Evolutionary conservation across 1,140 invertebrate genomes (phyloP).

Genomic region (Ylistrum balloti): DNA sequence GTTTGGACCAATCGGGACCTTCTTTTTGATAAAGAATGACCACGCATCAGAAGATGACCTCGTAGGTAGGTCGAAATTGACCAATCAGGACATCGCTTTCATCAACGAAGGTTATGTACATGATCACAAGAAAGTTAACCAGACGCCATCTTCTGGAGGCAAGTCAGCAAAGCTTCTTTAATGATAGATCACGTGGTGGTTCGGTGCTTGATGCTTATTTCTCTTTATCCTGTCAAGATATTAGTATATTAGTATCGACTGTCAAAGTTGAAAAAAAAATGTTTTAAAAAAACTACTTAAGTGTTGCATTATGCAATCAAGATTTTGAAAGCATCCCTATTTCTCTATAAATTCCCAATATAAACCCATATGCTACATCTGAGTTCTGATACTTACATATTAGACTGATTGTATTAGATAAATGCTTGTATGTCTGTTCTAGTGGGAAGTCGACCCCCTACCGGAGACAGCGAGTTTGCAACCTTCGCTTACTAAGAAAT

Average conservation of each 20-base stretch:
- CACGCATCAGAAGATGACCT: slow-evolving; percentile 60
- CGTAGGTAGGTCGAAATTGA: slow-evolving; percentile 55
- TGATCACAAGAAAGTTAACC: slow-evolving; percentile 49
- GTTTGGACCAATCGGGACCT: slow-evolving; percentile 80
- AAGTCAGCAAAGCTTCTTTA: slow-evolving; percentile 23
- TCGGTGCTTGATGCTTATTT: neutral
- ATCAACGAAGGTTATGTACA: slow-evolving; percentile 60
- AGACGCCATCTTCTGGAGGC: slow-evolving; percentile 48
- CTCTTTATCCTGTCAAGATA: neutral
- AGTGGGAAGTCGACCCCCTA: slow-evolving; percentile 53
- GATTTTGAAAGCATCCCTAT: no score
- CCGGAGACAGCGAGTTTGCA: slow-evolving; percentile 50
- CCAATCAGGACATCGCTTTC: slow-evolving; percentile 59
- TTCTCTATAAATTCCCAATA: no score
- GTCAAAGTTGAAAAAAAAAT: no score
- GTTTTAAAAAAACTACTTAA: no score
- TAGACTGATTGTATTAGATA: neutral
- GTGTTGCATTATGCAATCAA: no score
- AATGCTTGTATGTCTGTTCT: slow-evolving; percentile 42
- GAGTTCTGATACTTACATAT: no score
- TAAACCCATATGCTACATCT: no score
- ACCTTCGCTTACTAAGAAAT: slow-evolving; percentile 49
- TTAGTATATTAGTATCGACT: no score
- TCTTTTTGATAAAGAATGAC: slow-evolving; percentile 78
- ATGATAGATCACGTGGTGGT: no score